A percentile compares a stretch with the other conserved stretches of the same genome.
These are phyloP conservation scores for Balaeniceps rex DNA, from an alignment of 2,113 vertebrate species.

Conservation along the genomic window DNA sequence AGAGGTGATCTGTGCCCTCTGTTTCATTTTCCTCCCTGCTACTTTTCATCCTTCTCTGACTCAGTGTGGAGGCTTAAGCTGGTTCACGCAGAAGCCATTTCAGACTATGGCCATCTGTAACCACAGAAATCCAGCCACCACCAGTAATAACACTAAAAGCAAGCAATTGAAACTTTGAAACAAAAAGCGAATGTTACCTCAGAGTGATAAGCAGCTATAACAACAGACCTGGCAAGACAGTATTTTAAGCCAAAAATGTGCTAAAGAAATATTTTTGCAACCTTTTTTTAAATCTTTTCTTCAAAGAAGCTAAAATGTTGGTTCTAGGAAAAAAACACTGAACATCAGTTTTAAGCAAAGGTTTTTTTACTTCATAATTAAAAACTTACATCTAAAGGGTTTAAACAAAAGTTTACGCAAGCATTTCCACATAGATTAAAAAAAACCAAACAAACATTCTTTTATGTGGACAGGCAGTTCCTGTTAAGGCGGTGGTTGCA, in stretches of 20 bases:
- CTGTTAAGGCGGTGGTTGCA: neutral
- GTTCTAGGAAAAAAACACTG: neutral
- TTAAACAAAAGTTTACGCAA: neutral
- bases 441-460: neutral
- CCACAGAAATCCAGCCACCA: neutral
- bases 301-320: neutral
- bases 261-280: neutral
- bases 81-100: neutral
- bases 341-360: neutral
- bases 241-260: neutral
- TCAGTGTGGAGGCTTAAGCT: neutral
- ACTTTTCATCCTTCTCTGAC: neutral
- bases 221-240: neutral
- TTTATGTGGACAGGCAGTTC: neutral
- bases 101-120: neutral
- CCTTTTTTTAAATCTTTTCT: neutral
- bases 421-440: neutral
- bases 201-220: neutral
- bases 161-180: conserved; percentile 9
- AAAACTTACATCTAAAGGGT: neutral
- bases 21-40: neutral
- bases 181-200: neutral
- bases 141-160: neutral
- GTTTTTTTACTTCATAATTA: neutral
- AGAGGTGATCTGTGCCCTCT: neutral